Evolutionary conservation across 2,888 invertebrate genomes (phyloP).

Genomic region (Hirudinaria manillensis): DNA sequence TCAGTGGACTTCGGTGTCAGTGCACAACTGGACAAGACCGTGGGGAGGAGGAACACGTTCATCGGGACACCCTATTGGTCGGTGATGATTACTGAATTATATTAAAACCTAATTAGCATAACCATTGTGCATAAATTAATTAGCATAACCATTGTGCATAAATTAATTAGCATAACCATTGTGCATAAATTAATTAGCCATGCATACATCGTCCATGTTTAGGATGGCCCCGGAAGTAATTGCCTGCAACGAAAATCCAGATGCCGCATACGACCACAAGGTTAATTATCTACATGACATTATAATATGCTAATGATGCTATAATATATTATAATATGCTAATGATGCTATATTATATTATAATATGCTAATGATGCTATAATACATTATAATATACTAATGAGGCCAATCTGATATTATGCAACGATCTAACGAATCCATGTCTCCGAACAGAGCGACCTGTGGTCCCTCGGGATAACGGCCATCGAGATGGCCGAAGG

Average conservation of each 20-base stretch:
- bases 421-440: no score
- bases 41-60: slow-evolving; percentile 92
- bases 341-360: slow-evolving; percentile 26
- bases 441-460: slow-evolving; percentile 55
- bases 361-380: no score
- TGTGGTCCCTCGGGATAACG: slow-evolving; percentile 75
- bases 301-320: no score
- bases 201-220: slow-evolving; percentile 10
- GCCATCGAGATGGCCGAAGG: slow-evolving; percentile 99
- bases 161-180: background rate
- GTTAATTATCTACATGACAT: slow-evolving; percentile 38
- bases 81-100: slow-evolving; percentile 6
- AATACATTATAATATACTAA: no score
- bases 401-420: slow-evolving; percentile 32
- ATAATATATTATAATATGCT: no score
- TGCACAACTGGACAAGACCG: slow-evolving; percentile 95
- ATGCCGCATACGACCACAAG: slow-evolving; percentile 95
- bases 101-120: no score
- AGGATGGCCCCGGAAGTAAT: slow-evolving; percentile 97
- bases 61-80: slow-evolving; percentile 70
- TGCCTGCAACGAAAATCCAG: slow-evolving; percentile 98
- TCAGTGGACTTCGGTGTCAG: slow-evolving; percentile 97
- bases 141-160: no score
- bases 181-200: background rate
- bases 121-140: no score